These are phyloP conservation scores for Beris chalybata DNA, from an alignment of 2,888 invertebrate species.

Conservation along the genomic window DNA sequence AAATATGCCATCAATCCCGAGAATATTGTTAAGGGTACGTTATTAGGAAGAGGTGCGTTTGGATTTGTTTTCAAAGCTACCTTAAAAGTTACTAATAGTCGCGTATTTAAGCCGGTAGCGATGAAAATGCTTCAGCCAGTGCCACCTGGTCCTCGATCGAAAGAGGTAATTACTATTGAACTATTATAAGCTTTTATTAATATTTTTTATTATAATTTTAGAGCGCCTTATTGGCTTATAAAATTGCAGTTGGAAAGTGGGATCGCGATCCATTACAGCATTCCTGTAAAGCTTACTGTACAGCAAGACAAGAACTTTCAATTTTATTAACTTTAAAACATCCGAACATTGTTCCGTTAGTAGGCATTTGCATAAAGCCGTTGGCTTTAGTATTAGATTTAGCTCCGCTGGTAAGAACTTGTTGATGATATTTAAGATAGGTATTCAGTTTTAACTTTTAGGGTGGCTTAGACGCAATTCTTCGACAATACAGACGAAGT, in stretches of 20 bases:
- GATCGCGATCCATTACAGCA: constrained; percentile 89
- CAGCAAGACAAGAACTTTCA: constrained; percentile 90
- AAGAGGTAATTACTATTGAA: constrained; percentile 47
- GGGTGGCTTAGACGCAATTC: constrained; percentile 83
- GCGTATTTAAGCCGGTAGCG: constrained; percentile 72
- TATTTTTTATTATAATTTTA: constrained; percentile 37
- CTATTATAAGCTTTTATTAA: constrained; percentile 14
- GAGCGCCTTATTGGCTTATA: constrained; percentile 56
- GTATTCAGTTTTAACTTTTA: constrained; percentile 48
- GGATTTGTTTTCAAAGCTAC: constrained; percentile 91
- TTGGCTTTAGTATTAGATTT: constrained; percentile 85
- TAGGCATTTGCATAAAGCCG: constrained; percentile 88
- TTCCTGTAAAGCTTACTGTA: constrained; percentile 95
- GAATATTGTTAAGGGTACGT: constrained; percentile 72
- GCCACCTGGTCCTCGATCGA: constrained; percentile 67
- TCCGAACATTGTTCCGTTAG: constrained; percentile 87
- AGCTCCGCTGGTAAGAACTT: constrained; percentile 67
- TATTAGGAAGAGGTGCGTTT: constrained; percentile 95
- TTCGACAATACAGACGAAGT: constrained; percentile 82
- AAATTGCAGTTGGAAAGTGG: constrained; percentile 85
- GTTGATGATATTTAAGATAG: constrained; percentile 22
- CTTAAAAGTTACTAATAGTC: constrained; percentile 64
- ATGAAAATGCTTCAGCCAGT: constrained; percentile 96
- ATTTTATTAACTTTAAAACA: constrained; percentile 85
- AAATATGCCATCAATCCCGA: constrained; percentile 80